Conservation (phyloP, 2,113 vertebrate species). For the Trinectes maculatus region DNA sequence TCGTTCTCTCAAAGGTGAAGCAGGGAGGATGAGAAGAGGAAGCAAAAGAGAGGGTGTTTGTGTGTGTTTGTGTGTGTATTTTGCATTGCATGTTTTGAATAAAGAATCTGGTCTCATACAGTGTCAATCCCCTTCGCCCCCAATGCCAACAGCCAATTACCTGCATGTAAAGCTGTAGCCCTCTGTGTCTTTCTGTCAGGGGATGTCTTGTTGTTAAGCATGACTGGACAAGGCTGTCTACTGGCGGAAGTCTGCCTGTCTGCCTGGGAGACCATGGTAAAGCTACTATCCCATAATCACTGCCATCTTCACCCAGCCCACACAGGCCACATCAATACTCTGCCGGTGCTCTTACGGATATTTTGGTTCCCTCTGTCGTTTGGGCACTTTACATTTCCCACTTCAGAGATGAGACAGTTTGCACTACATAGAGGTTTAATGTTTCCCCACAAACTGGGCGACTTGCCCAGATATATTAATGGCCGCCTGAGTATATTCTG, state of each 20-base stretch:
- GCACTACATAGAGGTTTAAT: not conserved
- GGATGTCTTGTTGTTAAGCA: conserved; percentile 39
- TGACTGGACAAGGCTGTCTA: conserved; percentile 58
- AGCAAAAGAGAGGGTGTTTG: conserved; percentile 19
- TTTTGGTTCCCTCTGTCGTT: conserved; percentile 23
- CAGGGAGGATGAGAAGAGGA: conserved; percentile 38
- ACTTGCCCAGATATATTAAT: conserved; percentile 21
- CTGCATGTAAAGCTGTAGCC: conserved; percentile 56
- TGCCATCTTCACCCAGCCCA: conserved; percentile 35
- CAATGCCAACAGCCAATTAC: conserved; percentile 75
- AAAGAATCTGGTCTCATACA: conserved; percentile 60
- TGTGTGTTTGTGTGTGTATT: not conserved
- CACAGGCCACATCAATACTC: conserved; percentile 35
- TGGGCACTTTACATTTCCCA: conserved; percentile 23
- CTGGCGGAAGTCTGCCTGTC: conserved; percentile 39
- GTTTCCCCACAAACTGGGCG: conserved; percentile 20
- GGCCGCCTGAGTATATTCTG: conserved; percentile 15
- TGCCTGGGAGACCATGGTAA: conserved; percentile 22
- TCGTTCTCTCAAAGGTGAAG: conserved; percentile 52
- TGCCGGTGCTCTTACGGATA: conserved; percentile 24
- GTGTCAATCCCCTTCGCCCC: conserved; percentile 42
- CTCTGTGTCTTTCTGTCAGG: conserved; percentile 49
- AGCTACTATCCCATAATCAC: conserved; percentile 33
- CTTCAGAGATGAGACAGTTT: conserved; percentile 5
- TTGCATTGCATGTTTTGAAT: conserved; percentile 37